phyloP scores from a whole-genome alignment of 2,888 invertebrate species.

The Lasioglossum figueresi region DNA sequence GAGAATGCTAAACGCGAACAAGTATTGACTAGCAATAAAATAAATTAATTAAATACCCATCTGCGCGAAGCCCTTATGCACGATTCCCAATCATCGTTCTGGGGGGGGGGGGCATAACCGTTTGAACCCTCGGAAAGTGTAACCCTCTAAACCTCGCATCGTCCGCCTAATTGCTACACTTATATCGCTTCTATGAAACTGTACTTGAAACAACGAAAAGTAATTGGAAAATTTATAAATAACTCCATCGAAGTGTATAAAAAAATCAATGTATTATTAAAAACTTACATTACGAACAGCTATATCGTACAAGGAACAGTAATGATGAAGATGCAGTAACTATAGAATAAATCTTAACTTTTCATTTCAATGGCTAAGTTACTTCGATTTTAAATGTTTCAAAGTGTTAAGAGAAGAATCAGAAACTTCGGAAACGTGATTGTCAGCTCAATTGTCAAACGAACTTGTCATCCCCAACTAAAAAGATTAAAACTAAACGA shows the following conservation, averaged over 20 bases:
- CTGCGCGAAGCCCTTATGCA: slow-evolving; percentile 8
- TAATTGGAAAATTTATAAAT: background rate
- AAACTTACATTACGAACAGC: background rate
- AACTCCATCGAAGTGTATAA: background rate
- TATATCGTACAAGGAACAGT: too few relatives aligned
- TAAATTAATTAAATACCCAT: slow-evolving; percentile 8
- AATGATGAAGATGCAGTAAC: background rate
- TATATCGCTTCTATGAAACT: background rate
- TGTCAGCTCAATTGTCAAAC: too few relatives aligned
- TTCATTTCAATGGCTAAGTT: too few relatives aligned
- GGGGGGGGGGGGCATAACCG: background rate
- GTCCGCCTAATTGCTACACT: background rate
- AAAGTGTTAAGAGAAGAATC: too few relatives aligned
- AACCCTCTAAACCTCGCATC: slow-evolving; percentile 1
- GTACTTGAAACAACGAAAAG: background rate
- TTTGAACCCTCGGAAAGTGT: slow-evolving; percentile 10
- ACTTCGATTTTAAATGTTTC: too few relatives aligned
- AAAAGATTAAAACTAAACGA: background rate
- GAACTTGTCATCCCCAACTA: background rate
- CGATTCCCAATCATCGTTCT: slow-evolving; percentile 2
- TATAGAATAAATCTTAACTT: too few relatives aligned
- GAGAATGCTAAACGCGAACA: background rate
- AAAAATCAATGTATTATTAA: background rate
- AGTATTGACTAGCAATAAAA: background rate
- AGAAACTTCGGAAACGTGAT: too few relatives aligned